A percentile compares a stretch with the other conserved stretches of the same genome.
Conservation (phyloP, 2,113 vertebrate genomes). For the Burhinus bistriatus region DNA sequence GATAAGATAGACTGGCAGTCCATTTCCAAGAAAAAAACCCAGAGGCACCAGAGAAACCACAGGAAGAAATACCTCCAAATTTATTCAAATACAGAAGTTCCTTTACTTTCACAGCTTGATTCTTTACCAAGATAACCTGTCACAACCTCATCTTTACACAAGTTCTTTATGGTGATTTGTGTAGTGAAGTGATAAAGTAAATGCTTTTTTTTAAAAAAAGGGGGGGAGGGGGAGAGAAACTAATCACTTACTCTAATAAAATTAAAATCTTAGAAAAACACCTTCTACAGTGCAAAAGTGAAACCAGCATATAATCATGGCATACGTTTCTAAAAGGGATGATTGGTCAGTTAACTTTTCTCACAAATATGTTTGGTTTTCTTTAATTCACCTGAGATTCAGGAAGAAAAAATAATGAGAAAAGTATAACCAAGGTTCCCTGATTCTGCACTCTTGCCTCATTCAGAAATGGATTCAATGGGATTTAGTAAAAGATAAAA, state of each 20-base stretch:
- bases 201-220: not conserved
- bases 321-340: conserved; percentile 11
- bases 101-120: not conserved
- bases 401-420: not conserved
- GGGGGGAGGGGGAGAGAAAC: not conserved
- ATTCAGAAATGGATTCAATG: conserved; percentile 3
- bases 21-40: not conserved
- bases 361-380: not conserved
- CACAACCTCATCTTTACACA: conserved; percentile 13
- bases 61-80: not conserved
- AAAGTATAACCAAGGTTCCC: not conserved
- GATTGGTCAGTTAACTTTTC: conserved; percentile 5
- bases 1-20: not conserved
- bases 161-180: conserved; percentile 23
- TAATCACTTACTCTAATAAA: conserved; percentile 31
- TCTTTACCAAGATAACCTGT: not conserved
- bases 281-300: not conserved
- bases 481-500: not conserved
- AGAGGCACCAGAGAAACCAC: not conserved
- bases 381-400: not conserved
- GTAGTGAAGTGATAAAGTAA: conserved; percentile 10
- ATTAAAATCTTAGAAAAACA: conserved; percentile 9
- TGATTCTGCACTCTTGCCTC: not conserved
- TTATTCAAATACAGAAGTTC: not conserved
- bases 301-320: conserved; percentile 51